Base-by-base conservation (phyloP, 1,140 invertebrate genomes). In the Aphelenchoides fujianensis region DNA sequence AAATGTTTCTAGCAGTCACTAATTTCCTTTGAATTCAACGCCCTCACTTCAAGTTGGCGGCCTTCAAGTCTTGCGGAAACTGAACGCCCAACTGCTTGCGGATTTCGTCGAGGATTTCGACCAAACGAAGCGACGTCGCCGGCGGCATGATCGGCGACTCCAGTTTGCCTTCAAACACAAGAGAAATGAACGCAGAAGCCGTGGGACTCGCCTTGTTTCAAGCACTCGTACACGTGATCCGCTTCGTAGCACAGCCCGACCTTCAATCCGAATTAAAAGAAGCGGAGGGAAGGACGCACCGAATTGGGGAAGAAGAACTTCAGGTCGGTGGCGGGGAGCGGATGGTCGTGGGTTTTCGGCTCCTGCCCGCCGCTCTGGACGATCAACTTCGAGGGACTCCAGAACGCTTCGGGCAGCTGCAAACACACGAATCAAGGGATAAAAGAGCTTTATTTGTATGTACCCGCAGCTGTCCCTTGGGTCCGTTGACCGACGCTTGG, bases 191-290 rank as follows among this genome's bases (percentile, higher is more conserved):
- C n/a, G n/a, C n/a, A 31, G 67, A 66, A 3, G 62, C n/a, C n/a
- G n/a, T n/a, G n/a, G n/a, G n/a, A n/a, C n/a, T n/a, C n/a, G 67
- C 87, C 85, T 61, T 89, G 88, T 5, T 87, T 81, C 2, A 77
- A 30, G 34, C 91, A 91, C 74, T 87, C 85, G 32, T 89, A 86
- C 19, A 89, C 90, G 86, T 92, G 91, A 61, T 88, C 85, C 3
- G 91, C 90, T 85, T 93, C 89, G 79, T 90, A 93, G 36, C 88
- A 85, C 12, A 93, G 84, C 27, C 90, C 91, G 55, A 87, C 87
- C 55, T 59, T n/a, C n/a, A 12, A 70, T 5, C 2, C 19, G 23
- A 27, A 70, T 31, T 7, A 31, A 0, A 3, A 68, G 23, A 1
- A 34, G 36, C 19, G 23, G n/a, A n/a, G n/a, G n/a, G n/a, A n/a